These are phyloP conservation scores for Sebastolobus alascanus DNA, from an alignment of 2,797 vertebrate genomes.

Conservation along the genomic window DNA sequence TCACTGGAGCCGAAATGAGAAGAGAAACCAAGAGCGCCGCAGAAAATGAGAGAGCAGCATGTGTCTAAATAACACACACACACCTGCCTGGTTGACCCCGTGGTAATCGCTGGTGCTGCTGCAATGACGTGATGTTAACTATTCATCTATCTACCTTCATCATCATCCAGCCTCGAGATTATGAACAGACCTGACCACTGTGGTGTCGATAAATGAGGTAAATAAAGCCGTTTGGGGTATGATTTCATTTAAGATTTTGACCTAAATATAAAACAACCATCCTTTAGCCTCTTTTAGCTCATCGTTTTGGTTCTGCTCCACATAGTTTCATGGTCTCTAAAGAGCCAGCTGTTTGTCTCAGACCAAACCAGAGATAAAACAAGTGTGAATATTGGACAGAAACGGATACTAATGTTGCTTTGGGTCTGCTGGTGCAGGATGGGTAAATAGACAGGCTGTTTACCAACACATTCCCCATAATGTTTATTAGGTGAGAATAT, in stretches of 20 bases:
- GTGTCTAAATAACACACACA: conserved; percentile 45
- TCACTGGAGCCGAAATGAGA: conserved; percentile 58
- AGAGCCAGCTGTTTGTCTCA: neutral
- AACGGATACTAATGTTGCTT: neutral
- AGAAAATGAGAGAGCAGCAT: conserved; percentile 59
- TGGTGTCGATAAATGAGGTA: conserved; percentile 10
- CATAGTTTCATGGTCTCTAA: neutral
- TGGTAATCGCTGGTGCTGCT: conserved; percentile 31
- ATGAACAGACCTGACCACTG: conserved; percentile 4
- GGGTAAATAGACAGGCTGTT: neutral
- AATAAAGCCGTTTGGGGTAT: conserved; percentile 20
- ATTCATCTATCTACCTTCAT: conserved; percentile 32
- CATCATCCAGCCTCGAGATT: conserved; percentile 27
- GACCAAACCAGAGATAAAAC: neutral
- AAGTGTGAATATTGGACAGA: neutral
- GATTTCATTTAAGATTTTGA: neutral
- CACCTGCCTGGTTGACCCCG: conserved; percentile 30
- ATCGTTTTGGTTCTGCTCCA: neutral
- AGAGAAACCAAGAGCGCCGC: conserved; percentile 33
- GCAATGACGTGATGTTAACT: conserved; percentile 19
- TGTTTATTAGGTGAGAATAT: neutral
- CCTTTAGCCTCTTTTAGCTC: neutral
- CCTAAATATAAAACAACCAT: neutral
- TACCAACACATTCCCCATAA: neutral
- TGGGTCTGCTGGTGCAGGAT: neutral